Evolutionary conservation across 2,797 vertebrate genomes (phyloP), one percentile per base, ranked within the genome.

Genomic region (Gymnoscopelus braueri): DNA sequence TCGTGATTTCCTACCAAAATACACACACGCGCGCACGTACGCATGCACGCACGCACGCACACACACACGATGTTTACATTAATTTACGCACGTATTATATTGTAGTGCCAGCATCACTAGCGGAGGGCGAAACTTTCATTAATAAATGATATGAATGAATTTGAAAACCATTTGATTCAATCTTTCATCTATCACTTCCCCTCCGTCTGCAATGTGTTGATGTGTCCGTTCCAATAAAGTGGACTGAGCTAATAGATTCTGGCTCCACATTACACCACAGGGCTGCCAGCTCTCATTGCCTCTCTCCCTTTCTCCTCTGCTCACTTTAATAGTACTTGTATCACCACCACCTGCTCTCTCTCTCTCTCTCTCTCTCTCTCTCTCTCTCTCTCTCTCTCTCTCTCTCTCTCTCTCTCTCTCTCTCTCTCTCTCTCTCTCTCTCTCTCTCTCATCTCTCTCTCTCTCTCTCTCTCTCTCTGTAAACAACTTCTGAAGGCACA

Each of bases 241-340:
- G 3, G 4, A 24, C 23, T 66, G 39, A 44, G 39, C 39, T 44
- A 44, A 44, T 66, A 64, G 67, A 61, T 77, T 74, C 80, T 69
- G 79, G 67, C 9, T 78, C 74, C 0, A 69, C 81, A 80, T 84
- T 82, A 57, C 70, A 64, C 81, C 64, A 65, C 48, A 65, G 73
- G 71, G 65, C 65, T 54, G 70, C 75, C 69, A 79, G 79, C 80
- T 72, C 65, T 72, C 63, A 39, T 55, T 72, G 51, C 60, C 73
- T 54, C 32, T 66, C 24, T 60, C 64, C 35, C 9, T 65, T 15
- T 51, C 50, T 56, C 19, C 19, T 23, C 19, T 24, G 54, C 23
- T 11, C 19, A 26, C 54, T 56, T 23, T 56, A 44, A 44, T 44
- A 44, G 39, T 7, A 44, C 39, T 44, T 44, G 9, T 44, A 44